Percentiles rank a stretch among this genome's conserved stretches.
phyloP scores from a whole-genome alignment of 2,797 vertebrate genomes.

The Anguilla megastoma region DNA sequence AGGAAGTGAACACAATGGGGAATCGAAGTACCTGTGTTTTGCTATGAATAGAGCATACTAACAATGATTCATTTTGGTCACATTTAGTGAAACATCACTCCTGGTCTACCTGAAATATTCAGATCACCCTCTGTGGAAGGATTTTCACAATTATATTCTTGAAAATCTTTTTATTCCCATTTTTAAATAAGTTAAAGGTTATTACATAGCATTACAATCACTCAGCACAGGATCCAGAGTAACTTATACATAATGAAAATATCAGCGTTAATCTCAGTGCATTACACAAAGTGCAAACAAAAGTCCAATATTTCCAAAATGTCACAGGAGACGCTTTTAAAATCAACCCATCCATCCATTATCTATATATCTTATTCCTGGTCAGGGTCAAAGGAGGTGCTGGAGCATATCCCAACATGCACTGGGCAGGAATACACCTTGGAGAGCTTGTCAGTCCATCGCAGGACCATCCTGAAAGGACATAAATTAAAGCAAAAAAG shows the following conservation, averaged over 20 bases:
- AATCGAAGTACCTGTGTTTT: background rate
- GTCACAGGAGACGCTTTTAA: too few relatives aligned
- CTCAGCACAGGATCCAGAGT: background rate
- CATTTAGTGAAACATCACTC: background rate
- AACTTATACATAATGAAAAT: background rate
- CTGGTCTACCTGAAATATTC: background rate
- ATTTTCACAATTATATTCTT: background rate
- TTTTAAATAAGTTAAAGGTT: background rate
- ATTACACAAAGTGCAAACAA: background rate
- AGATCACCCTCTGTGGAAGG: background rate
- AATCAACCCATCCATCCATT: too few relatives aligned
- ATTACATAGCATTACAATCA: background rate
- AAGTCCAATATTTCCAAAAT: background rate
- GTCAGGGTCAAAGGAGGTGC: too few relatives aligned
- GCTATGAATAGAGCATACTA: background rate
- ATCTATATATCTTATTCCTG: too few relatives aligned
- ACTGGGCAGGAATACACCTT: too few relatives aligned
- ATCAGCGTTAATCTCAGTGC: background rate
- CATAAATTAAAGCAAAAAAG: too few relatives aligned
- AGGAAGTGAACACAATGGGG: conserved; percentile 13
- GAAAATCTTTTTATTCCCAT: background rate
- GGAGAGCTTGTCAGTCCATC: too few relatives aligned
- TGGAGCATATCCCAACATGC: too few relatives aligned
- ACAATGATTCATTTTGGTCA: background rate
- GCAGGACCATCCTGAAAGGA: too few relatives aligned